Evolutionary conservation across 2,113 vertebrate genomes (phyloP).

Genomic region (Edolisoma coerulescens): DNA sequence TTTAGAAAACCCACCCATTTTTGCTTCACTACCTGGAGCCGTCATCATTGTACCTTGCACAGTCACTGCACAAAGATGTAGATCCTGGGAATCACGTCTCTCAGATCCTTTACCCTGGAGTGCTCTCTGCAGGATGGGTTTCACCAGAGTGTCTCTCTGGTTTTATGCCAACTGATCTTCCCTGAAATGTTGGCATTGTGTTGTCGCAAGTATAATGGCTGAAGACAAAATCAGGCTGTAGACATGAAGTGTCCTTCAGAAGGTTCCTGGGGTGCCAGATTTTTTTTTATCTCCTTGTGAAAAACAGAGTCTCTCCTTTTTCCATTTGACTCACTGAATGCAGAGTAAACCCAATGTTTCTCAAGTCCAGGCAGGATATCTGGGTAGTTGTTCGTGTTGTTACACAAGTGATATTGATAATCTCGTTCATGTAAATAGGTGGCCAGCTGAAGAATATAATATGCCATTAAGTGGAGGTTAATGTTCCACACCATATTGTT

Average conservation of each 20-base stretch:
- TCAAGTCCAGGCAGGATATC: background rate
- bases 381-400: background rate
- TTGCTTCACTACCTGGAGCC: background rate
- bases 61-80: background rate
- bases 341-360: background rate
- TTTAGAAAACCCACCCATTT: background rate
- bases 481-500: background rate
- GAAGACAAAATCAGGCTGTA: background rate
- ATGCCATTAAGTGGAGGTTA: background rate
- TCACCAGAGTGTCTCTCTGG: background rate
- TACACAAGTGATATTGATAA: background rate
- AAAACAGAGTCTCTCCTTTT: background rate
- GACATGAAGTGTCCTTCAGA: background rate
- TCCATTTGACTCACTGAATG: background rate
- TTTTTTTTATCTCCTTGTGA: background rate
- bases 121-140: background rate
- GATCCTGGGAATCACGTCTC: background rate
- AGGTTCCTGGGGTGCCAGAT: background rate
- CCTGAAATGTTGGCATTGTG: background rate
- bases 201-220: accelerated
- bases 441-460: background rate
- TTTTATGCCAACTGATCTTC: background rate
- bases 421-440: background rate
- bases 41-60: background rate
- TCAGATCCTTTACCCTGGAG: background rate